Base-by-base conservation (phyloP, 2,797 vertebrate species). In the Hydrocynus forskahlii region DNA sequence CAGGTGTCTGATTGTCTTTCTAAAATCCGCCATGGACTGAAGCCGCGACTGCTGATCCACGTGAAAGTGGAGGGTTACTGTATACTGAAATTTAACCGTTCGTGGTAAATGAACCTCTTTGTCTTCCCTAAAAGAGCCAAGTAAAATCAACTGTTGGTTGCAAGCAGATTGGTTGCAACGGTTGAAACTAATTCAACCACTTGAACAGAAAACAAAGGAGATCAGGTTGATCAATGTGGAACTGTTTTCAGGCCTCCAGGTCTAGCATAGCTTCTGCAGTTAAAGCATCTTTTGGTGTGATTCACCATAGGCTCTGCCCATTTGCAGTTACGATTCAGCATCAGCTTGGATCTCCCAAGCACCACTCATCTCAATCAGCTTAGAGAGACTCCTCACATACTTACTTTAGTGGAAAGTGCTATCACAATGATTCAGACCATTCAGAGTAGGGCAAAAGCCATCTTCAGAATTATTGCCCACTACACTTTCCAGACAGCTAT, bases 291-390 rank as follows among this genome's bases (percentile, higher is more conserved):
- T 75, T 21, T 50, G 59, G 48, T 38, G 29, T 17, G 17, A 66
- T 19, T 40, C 17, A 74, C 68, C 19, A 43, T 35, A 50, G 76
- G 52, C 73, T 83, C 69, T 70, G 71, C 63, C 60, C 55, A 17
- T 57, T 75, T 70, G 48, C 75, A 25, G 83, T 72, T 67, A 80
- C 75, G 54, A 80, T 77, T 72, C 59, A 54, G 73, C 80, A 72
- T 69, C 63, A 67, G 80, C 40, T 64, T 48, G 25, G 76, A 79
- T 59, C 62, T 76, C 66, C 78, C 23, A 74, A 76, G 78, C 25
- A 76, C 21, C 78, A 72, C 63, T 85, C 68, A 80, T 71, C 60
- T 64, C 74, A 68, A 68, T 68, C 48, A 69, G 81, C 69, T 83
- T 78, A 80, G 81, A 82, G 55, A 74, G 75, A 25, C 55, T 50